Conservation (phyloP, 2,113 vertebrate species). For the Gasterosteus nipponicus region DNA sequence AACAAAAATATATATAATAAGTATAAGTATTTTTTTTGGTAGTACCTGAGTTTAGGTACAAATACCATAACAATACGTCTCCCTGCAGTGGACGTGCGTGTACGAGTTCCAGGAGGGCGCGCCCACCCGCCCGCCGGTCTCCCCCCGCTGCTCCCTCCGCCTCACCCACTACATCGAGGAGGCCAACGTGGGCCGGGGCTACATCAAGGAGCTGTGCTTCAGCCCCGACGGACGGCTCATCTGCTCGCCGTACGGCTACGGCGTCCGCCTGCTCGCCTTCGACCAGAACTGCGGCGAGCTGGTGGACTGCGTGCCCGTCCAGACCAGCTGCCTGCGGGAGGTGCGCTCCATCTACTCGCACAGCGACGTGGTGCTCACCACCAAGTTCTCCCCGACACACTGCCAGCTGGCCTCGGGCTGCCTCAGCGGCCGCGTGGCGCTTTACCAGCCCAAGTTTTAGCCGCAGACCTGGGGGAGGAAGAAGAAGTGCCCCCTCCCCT, state of each 20-base stretch:
- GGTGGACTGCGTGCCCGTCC: constrained; percentile 92
- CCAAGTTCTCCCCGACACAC: constrained; percentile 98
- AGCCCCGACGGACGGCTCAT: constrained; percentile 97
- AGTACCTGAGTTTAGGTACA: neutral
- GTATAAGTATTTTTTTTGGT: no score
- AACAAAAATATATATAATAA: neutral
- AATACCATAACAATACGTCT: neutral
- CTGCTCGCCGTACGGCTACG: constrained; percentile 96
- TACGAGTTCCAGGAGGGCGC: constrained; percentile 95
- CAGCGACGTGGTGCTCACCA: constrained; percentile 97
- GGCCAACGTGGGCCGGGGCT: constrained; percentile 95
- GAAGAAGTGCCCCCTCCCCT: neutral
- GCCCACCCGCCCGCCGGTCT: constrained; percentile 85
- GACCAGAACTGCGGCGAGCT: constrained; percentile 93
- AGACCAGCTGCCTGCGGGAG: constrained; percentile 90
- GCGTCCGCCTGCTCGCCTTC: constrained; percentile 95
- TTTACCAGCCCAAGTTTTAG: constrained; percentile 99
- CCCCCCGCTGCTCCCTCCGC: constrained; percentile 92
- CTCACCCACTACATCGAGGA: constrained; percentile 98
- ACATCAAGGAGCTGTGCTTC: constrained; percentile 99
- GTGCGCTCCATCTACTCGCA: constrained; percentile 97
- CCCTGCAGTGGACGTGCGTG: constrained; percentile 94
- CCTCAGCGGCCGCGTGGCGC: constrained; percentile 95
- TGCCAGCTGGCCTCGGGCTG: constrained; percentile 99
- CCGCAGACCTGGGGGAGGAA: constrained; percentile 51